Evolutionary conservation across 2,888 invertebrate genomes (phyloP).

Genomic region (Zaprionus lineosus): DNA sequence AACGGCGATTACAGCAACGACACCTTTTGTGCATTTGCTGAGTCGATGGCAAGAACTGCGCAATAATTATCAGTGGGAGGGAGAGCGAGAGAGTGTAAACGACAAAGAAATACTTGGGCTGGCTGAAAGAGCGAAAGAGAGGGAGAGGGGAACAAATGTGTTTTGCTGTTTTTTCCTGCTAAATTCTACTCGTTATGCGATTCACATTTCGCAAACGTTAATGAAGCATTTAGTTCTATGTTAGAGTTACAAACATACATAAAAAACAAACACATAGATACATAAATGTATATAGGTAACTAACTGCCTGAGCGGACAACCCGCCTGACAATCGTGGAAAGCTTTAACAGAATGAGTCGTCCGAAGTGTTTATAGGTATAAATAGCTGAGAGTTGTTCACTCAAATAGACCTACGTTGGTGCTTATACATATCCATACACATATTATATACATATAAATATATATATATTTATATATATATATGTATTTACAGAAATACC

Average conservation of each 20-base stretch:
- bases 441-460: not conserved
- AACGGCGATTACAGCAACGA: slow-evolving; percentile 62
- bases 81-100: not conserved
- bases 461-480: slow-evolving; percentile 1
- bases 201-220: slow-evolving; percentile 47
- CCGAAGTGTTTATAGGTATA: slow-evolving; percentile 34
- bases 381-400: slow-evolving; percentile 39
- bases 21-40: slow-evolving; percentile 57
- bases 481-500: not conserved
- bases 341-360: slow-evolving; percentile 17
- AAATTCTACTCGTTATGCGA: slow-evolving; percentile 49
- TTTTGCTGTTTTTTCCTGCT: slow-evolving; percentile 31
- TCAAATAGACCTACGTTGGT: slow-evolving; percentile 20
- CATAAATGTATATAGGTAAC: slow-evolving; percentile 11
- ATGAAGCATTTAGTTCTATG: slow-evolving; percentile 21
- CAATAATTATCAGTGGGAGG: slow-evolving; percentile 54
- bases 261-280: not conserved
- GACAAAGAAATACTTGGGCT: too few relatives aligned
- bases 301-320: slow-evolving; percentile 45
- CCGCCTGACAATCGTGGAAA: slow-evolving; percentile 49
- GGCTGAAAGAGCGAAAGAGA: not conserved
- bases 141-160: slow-evolving; percentile 6
- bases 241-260: slow-evolving; percentile 8
- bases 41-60: slow-evolving; percentile 56
- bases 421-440: not conserved